Percentiles rank a stretch among this genome's conserved stretches.
phyloP scores from a whole-genome alignment of 2,113 vertebrate species.

The Epinephelus cyanopodus region DNA sequence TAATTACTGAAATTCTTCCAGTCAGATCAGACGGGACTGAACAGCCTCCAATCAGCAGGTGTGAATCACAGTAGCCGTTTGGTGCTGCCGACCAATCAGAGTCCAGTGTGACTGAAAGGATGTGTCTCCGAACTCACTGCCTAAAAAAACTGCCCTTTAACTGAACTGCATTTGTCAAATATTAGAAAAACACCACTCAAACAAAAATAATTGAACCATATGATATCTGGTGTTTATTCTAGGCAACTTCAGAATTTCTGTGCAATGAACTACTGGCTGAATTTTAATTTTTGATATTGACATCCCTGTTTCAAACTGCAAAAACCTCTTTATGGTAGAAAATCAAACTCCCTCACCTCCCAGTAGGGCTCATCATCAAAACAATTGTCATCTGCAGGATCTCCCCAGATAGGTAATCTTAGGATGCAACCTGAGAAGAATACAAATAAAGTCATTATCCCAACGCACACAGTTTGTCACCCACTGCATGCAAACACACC shows the following conservation, averaged over 20 bases:
- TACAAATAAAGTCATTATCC: neutral
- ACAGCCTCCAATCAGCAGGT: neutral
- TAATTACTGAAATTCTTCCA: neutral
- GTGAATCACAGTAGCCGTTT: neutral
- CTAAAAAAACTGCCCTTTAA: neutral
- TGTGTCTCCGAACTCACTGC: too few species aligned
- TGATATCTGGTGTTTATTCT: neutral
- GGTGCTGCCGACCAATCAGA: neutral
- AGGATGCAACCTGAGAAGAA: slow-evolving; percentile 88
- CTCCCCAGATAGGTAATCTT: slow-evolving; percentile 93
- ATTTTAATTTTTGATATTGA: slow-evolving; percentile 2
- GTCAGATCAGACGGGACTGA: neutral
- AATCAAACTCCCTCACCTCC: slow-evolving; percentile 87
- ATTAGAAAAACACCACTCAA: neutral
- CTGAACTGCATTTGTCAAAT: neutral
- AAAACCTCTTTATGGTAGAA: neutral
- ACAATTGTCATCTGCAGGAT: slow-evolving; percentile 91
- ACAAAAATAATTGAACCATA: neutral
- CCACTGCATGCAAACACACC: neutral
- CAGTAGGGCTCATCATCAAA: slow-evolving; percentile 94
- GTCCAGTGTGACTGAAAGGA: neutral
- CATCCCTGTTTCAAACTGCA: neutral
- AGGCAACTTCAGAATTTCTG: neutral
- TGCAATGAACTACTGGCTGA: neutral
- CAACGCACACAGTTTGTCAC: neutral